Percentiles rank a stretch among this genome's conserved stretches.
phyloP scores from a whole-genome alignment of 2,113 vertebrate species.

The Tychaedon coryphoeus region DNA sequence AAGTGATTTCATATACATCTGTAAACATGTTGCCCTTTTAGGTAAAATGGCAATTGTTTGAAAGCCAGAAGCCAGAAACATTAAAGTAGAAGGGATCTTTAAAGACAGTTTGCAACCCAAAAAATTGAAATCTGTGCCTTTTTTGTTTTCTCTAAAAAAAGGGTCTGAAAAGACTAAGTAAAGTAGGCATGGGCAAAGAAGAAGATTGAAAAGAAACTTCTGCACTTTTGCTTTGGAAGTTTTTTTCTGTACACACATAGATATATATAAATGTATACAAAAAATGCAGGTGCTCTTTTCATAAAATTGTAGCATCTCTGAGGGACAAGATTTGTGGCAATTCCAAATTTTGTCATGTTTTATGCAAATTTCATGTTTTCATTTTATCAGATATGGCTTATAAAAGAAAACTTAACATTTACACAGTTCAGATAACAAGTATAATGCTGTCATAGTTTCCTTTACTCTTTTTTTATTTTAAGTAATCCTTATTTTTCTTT shows the following conservation, averaged over 20 bases:
- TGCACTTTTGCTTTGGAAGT: background rate
- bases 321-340: background rate
- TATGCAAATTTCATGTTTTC: background rate
- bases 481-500: background rate
- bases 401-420: background rate
- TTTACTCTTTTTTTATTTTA: background rate
- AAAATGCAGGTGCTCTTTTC: background rate
- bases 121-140: background rate
- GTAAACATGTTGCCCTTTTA: constrained; percentile 22
- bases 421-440: background rate
- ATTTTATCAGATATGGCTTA: background rate
- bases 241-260: background rate
- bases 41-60: constrained; percentile 28
- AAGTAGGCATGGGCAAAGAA: background rate
- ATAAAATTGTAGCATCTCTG: background rate
- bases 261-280: background rate
- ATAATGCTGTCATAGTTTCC: background rate
- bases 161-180: background rate
- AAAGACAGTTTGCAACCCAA: background rate
- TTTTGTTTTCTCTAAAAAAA: background rate
- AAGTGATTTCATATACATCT: constrained; percentile 3
- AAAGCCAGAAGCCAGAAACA: constrained; percentile 14
- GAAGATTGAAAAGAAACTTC: background rate
- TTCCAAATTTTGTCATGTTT: background rate
- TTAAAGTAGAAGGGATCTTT: background rate